Evolutionary conservation across 2,113 vertebrate genomes (phyloP), one percentile per base, ranked within the genome.

Genomic region (Colaptes auratus): DNA sequence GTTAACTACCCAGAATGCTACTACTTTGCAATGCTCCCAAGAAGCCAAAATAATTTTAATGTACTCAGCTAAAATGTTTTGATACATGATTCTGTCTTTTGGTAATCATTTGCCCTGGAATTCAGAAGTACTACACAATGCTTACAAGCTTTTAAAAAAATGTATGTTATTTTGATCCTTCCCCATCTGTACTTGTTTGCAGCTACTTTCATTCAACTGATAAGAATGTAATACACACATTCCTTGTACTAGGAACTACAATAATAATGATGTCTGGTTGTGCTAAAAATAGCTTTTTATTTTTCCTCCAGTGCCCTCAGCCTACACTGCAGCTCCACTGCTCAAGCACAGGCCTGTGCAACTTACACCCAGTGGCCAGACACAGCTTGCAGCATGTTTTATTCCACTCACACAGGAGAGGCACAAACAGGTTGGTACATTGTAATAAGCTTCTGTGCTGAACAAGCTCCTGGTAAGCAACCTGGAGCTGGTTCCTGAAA

Each of bases 301-400:
- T 72, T 82, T 85, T 65, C 67, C 36, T 79, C 39, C 25, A n/a
- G 73, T 48, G 12, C 74, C 64, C 75, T 86, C 85, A 83, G 56
- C 30, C 64, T 81, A 69, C 50, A 23, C 80, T 44, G 33, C 0
- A 0, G 46, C 52, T 92, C 56, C 12, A 5, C 28, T 11, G 3
- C 20, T 92, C 90, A 89, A 90, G 90, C 70, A 82, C 36, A 56
- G 83, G n/a, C 90, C 73, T 93, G 86, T 10, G 20, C 55, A 75
- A 60, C 58, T 80, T 55, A 50, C 0, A 0, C 75, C 66, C 78
- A 12, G 28, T 3, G 6, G 76, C 65, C 56, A 86, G 66, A 63
- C 3, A 50, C 67, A 89, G 93, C 64, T 82, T 15, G 59, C 71
- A 89, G 86, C 82, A 28, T 5, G 36, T 83, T 93, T 64, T 86